Conservation (phyloP, 2,888 invertebrate species). For the Nematopogon swammerdamellus region DNA sequence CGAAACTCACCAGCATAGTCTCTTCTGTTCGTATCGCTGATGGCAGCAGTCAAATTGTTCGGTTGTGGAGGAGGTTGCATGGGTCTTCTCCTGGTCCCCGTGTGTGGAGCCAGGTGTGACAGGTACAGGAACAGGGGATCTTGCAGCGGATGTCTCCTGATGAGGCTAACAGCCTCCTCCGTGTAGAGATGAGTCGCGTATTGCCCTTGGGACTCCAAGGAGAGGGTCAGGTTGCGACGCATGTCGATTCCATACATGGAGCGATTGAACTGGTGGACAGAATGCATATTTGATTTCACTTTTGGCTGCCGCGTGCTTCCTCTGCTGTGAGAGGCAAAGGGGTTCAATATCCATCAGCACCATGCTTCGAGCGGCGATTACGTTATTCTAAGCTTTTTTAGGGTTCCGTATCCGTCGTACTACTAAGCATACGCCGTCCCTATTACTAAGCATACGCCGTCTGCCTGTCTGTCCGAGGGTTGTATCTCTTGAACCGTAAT, state of each 20-base stretch:
- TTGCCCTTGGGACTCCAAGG: constrained; percentile 50
- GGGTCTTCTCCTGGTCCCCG: constrained; percentile 59
- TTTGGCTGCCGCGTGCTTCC: too few relatives aligned
- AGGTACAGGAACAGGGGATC: constrained; percentile 67
- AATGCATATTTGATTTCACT: not conserved
- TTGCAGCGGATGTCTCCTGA: constrained; percentile 44
- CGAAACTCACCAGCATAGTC: constrained; percentile 62
- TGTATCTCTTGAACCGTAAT: too few relatives aligned
- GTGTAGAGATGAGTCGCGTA: constrained; percentile 68
- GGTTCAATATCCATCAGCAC: too few relatives aligned
- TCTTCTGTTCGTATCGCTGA: constrained; percentile 61
- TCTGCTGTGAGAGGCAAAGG: too few relatives aligned
- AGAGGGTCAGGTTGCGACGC: constrained; percentile 53
- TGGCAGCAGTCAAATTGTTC: constrained; percentile 64
- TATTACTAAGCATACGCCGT: too few relatives aligned
- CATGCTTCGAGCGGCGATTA: too few relatives aligned
- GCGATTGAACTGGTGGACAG: constrained; percentile 23
- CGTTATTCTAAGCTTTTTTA: too few relatives aligned
- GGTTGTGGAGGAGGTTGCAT: constrained; percentile 72
- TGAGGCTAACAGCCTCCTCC: constrained; percentile 59
- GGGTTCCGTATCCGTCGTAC: too few relatives aligned
- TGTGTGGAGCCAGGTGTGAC: constrained; percentile 66
- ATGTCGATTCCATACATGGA: constrained; percentile 57
- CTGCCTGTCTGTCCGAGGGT: too few relatives aligned
- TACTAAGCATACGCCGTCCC: too few relatives aligned